Evolutionary conservation across 2,113 vertebrate species (phyloP), one percentile per base, ranked within the genome.

Genomic region (Pteropus alecto): DNA sequence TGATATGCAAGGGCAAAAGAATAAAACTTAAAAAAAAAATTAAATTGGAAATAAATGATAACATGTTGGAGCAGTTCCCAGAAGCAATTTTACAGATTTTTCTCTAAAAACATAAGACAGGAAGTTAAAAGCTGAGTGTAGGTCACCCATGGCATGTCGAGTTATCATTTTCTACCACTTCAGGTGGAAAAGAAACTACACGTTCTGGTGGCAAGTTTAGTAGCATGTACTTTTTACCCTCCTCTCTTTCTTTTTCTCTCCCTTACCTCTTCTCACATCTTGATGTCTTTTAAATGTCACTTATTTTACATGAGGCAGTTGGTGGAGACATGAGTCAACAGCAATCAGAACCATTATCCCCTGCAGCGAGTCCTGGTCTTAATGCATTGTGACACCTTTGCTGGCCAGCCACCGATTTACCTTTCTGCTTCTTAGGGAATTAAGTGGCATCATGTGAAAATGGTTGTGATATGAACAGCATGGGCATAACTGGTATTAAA

Each of bases 391-490:
- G 98, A 99, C 98, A 99, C 99, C 98, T 98, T 99, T 98, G 98
- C 98, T 96, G 98, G 98, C 98, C 98, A 98, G 99, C 98, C 98
- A 98, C 98, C 98, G 99, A 99, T 99, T 99, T 99, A 99, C 99
- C 99, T 99, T 98, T 98, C 99, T 99, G 99, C 98, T 99, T 99
- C 99, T 99, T 98, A 98, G 99, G 99, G 99, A 99, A 99, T 99
- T 99, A 99, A 99, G 99, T 99, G 99, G 99, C 99, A 99, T 99
- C 99, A 99, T 98, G 98, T 98, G 99, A 99, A 99, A 99, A 99
- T 99, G 99, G 99, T 99, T 99, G 99, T 99, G 99, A 99, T 99
- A 99, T 99, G 99, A 99, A 99, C 99, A 99, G 99, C 99, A 99
- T 99, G 99, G 99, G 99, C 99, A 99, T 99, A 99, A 99, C 99